phyloP scores from a whole-genome alignment of 2,888 invertebrate genomes.

The Pachydiplax longipennis region DNA sequence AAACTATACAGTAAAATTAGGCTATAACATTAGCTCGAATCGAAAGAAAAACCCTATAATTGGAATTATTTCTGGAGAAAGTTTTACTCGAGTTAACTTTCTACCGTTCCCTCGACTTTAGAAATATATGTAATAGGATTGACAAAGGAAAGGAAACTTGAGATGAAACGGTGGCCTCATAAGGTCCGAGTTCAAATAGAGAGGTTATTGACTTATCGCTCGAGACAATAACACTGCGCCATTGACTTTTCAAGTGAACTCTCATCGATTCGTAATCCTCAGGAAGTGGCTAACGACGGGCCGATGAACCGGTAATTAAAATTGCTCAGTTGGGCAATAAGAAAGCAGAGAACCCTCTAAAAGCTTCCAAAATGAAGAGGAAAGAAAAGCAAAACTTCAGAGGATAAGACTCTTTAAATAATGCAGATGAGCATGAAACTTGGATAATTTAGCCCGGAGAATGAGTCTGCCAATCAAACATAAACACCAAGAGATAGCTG shows the following conservation, averaged over 20 bases:
- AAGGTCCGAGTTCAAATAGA: neutral
- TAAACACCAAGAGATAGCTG: too few species aligned
- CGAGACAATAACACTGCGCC: neutral
- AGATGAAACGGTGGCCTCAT: neutral
- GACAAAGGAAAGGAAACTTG: neutral
- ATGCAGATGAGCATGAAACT: neutral
- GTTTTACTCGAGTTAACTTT: too few species aligned
- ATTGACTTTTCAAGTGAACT: neutral
- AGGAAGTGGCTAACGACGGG: neutral
- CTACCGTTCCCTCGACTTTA: too few species aligned
- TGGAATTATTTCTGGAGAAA: too few species aligned
- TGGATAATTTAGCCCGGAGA: neutral
- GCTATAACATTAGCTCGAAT: too few species aligned
- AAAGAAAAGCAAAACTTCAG: too few species aligned
- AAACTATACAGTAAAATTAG: too few species aligned
- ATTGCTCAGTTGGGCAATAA: neutral
- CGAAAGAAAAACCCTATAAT: too few species aligned
- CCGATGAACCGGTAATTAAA: neutral
- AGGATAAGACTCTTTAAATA: too few species aligned
- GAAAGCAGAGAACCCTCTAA: too few species aligned
- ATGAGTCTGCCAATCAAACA: neutral
- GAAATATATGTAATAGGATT: too few species aligned
- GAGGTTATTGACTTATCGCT: neutral
- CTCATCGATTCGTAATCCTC: neutral
- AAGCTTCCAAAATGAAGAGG: too few species aligned